Evolutionary conservation across 2,113 vertebrate species (phyloP).

Genomic region (Gadus chalcogrammus): DNA sequence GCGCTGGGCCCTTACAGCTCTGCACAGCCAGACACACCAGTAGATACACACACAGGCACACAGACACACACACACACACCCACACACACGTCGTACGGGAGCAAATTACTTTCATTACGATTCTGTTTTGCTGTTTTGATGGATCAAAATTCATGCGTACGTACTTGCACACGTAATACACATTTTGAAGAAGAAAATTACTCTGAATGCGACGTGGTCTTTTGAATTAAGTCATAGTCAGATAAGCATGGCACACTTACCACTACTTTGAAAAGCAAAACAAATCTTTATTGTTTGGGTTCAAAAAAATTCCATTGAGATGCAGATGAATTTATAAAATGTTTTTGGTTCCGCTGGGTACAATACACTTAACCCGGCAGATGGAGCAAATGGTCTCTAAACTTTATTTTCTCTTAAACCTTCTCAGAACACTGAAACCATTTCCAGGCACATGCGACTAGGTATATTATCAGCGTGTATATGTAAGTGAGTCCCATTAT

Average conservation of each 20-base stretch:
- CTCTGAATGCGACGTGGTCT: too few species aligned
- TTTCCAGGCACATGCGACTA: too few species aligned
- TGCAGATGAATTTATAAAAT: not conserved
- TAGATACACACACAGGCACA: not conserved
- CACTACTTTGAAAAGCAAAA: too few species aligned
- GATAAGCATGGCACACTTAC: too few species aligned
- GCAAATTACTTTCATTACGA: too few species aligned
- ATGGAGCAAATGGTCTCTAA: not conserved
- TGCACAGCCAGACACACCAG: slow-evolving; percentile 42
- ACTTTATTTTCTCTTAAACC: not conserved
- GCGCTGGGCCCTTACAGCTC: slow-evolving; percentile 66
- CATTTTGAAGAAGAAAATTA: too few species aligned
- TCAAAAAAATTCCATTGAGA: not conserved
- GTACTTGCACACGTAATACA: too few species aligned
- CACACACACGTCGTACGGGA: too few species aligned
- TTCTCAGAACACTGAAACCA: not conserved
- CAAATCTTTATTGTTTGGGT: too few species aligned
- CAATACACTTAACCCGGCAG: not conserved
- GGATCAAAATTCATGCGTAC: too few species aligned
- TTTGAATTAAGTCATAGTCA: too few species aligned
- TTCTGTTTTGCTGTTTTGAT: too few species aligned
- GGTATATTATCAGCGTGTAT: not conserved
- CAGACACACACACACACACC: not conserved
- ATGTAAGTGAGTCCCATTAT: not conserved
- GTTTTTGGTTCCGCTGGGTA: not conserved